phyloP scores from a whole-genome alignment of 2,113 vertebrate genomes.

The Hylia prasina region DNA sequence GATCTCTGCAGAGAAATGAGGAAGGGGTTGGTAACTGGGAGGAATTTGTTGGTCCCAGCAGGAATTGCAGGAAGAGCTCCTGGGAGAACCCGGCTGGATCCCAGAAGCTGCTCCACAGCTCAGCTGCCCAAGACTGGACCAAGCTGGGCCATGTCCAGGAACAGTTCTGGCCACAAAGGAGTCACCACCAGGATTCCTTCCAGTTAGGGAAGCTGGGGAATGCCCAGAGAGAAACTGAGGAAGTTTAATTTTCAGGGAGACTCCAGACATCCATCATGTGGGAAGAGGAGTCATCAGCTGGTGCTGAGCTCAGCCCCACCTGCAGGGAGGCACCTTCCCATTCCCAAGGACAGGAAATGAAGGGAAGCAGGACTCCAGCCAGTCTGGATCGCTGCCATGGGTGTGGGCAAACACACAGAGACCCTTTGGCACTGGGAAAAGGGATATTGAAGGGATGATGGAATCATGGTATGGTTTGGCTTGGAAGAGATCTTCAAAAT shows the following conservation, averaged over 20 bases:
- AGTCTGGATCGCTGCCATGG: rapidly evolving
- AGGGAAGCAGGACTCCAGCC: neutral
- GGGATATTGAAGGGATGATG: rapidly evolving
- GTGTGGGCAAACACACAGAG: rapidly evolving
- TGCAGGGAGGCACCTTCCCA: neutral
- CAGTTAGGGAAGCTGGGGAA: neutral
- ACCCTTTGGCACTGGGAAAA: neutral
- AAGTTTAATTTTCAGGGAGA: neutral
- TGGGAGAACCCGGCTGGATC: neutral
- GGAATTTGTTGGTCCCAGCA: neutral
- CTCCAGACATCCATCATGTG: neutral
- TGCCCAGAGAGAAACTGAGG: neutral
- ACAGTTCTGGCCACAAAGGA: neutral
- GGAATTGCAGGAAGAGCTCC: neutral
- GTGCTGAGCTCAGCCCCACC: neutral
- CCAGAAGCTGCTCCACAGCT: neutral
- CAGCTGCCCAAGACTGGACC: neutral
- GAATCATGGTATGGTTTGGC: neutral
- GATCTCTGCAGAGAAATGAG: neutral
- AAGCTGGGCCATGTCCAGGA: neutral
- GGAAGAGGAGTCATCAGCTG: neutral
- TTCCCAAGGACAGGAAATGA: neutral
- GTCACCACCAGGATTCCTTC: neutral
- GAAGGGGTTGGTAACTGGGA: neutral
- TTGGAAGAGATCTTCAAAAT: neutral